phyloP scores from a whole-genome alignment of 2,797 vertebrate genomes.

The Podarcis siculus region DNA sequence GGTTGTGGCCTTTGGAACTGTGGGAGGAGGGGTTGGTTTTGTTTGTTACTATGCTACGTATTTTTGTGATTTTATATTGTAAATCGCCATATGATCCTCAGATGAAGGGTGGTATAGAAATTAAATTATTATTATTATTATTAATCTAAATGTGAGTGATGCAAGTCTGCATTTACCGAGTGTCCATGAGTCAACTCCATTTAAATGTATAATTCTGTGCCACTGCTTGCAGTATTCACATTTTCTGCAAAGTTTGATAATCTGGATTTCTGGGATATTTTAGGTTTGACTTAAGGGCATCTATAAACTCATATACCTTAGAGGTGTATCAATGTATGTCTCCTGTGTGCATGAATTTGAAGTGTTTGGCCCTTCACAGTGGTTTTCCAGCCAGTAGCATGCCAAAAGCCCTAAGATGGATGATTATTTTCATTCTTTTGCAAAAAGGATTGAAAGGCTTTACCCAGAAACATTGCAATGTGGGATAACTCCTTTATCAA shows the following conservation, averaged over 20 bases:
- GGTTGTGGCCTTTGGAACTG: too few species aligned
- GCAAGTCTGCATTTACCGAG: background rate
- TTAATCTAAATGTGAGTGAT: too few species aligned
- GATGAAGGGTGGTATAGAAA: too few species aligned
- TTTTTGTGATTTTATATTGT: too few species aligned
- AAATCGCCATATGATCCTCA: too few species aligned
- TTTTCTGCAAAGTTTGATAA: background rate
- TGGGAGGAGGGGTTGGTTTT: too few species aligned
- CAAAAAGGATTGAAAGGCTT: background rate
- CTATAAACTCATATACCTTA: background rate
- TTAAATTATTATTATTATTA: too few species aligned
- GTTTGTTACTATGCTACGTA: too few species aligned
- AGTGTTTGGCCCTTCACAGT: background rate
- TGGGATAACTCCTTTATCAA: too few species aligned
- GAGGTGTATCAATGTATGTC: background rate
- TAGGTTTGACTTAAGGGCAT: background rate
- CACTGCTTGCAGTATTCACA: background rate
- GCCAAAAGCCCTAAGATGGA: background rate
- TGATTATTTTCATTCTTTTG: background rate
- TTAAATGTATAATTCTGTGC: background rate
- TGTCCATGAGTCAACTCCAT: background rate
- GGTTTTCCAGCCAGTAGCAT: background rate
- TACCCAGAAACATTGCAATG: background rate
- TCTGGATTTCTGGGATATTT: background rate
- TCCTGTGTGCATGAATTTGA: too few species aligned